phyloP scores from a whole-genome alignment of 2,113 vertebrate species.

The Alethe castanea region DNA sequence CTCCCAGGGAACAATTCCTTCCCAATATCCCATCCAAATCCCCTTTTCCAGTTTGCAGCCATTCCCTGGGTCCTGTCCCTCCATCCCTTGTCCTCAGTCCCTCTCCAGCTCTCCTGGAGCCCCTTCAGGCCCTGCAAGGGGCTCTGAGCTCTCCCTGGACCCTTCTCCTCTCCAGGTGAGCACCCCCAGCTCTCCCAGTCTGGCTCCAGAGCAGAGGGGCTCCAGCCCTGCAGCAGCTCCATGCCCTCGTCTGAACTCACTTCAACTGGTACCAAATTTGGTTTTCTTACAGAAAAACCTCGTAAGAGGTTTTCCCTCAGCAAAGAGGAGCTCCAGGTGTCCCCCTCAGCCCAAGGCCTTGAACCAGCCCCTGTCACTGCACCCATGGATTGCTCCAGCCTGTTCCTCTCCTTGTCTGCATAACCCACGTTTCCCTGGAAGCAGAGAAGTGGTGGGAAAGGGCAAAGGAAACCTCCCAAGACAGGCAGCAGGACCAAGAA shows the following conservation, averaged over 20 bases:
- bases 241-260: fast-evolving
- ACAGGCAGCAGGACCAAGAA: not conserved
- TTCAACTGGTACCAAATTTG: not conserved
- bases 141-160: not conserved
- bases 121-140: not conserved
- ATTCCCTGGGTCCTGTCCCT: not conserved
- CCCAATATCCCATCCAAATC: not conserved
- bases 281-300: not conserved
- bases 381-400: not conserved
- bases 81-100: fast-evolving
- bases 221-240: fast-evolving
- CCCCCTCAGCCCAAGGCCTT: fast-evolving
- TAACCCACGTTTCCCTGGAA: not conserved
- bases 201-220: not conserved
- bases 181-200: not conserved
- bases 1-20: fast-evolving
- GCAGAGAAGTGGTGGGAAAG: not conserved
- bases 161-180: not conserved
- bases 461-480: not conserved
- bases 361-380: not conserved
- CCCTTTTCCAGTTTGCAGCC: not conserved
- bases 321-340: not conserved
- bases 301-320: not conserved
- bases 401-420: not conserved
- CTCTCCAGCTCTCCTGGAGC: not conserved